These are phyloP conservation scores for Datnioides undecimradiatus DNA, from an alignment of 2,113 vertebrate species.

Conservation along the genomic window DNA sequence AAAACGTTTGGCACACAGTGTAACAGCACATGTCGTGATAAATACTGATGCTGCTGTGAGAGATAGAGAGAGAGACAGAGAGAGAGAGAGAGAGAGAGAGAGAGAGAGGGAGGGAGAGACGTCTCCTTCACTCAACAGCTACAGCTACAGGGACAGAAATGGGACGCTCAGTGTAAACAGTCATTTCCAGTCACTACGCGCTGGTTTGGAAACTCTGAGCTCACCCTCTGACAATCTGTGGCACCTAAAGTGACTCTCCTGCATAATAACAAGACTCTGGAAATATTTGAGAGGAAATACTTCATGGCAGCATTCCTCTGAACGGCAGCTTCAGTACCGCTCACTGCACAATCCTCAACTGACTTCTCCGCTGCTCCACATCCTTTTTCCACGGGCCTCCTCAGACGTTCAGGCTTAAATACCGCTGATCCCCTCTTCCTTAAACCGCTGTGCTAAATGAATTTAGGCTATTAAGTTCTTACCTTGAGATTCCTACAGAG, in stretches of 20 bases:
- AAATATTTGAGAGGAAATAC: slow-evolving; percentile 55
- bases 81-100: no score
- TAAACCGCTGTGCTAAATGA: slow-evolving; percentile 1
- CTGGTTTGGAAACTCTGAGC: slow-evolving; percentile 49
- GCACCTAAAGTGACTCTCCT: slow-evolving; percentile 16
- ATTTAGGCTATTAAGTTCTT: slow-evolving; percentile 54
- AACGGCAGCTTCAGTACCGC: slow-evolving; percentile 41
- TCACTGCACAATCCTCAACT: slow-evolving; percentile 15
- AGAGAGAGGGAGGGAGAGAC: no score
- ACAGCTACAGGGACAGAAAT: not conserved
- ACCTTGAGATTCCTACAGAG: slow-evolving; percentile 71
- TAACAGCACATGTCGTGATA: not conserved
- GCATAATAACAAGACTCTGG: slow-evolving; percentile 29
- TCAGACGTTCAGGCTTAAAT: not conserved
- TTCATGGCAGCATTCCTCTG: slow-evolving; percentile 44
- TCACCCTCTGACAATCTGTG: slow-evolving; percentile 38
- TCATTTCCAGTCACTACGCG: slow-evolving; percentile 27
- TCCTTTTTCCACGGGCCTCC: slow-evolving; percentile 29
- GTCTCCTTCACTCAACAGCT: not conserved
- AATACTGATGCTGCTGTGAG: not conserved
- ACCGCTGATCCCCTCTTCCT: not conserved
- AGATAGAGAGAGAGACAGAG: not conserved
- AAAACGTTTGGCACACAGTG: not conserved
- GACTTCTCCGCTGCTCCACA: slow-evolving; percentile 2
- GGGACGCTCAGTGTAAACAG: slow-evolving; percentile 8